Percentiles rank a stretch among this genome's conserved stretches.
Conservation (phyloP, 2,888 invertebrate species). For the Ichneumoninae sp. region DNA sequence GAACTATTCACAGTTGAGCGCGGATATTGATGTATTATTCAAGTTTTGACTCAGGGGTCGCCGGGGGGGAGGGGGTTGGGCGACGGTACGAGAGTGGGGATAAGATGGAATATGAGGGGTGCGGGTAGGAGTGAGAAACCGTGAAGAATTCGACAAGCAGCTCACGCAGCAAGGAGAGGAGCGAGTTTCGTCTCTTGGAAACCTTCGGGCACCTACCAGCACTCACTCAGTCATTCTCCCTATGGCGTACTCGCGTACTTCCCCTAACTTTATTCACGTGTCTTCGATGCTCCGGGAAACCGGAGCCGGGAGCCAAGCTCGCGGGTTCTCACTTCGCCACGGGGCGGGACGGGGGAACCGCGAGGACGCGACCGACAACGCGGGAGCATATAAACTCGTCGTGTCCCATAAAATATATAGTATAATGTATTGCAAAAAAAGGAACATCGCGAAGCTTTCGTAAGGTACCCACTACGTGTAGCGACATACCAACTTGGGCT, state of each 20-base stretch:
- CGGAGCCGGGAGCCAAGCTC: slow-evolving; percentile 44
- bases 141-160: slow-evolving; percentile 69
- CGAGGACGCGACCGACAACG: slow-evolving; percentile 37
- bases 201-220: slow-evolving; percentile 21
- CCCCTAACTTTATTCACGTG: slow-evolving; percentile 75
- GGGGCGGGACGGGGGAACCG: slow-evolving; percentile 10
- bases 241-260: slow-evolving; percentile 58
- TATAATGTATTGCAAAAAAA: slow-evolving; percentile 77
- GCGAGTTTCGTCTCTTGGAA: slow-evolving; percentile 23
- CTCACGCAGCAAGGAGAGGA: slow-evolving; percentile 67
- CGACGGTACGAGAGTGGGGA: background rate
- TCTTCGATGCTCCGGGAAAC: slow-evolving; percentile 70
- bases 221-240: slow-evolving; percentile 65
- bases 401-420: slow-evolving; percentile 76
- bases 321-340: slow-evolving; percentile 22
- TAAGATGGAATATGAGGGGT: slow-evolving; percentile 15
- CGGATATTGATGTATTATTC: slow-evolving; percentile 67
- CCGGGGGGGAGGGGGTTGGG: background rate
- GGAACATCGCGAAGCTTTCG: slow-evolving; percentile 66
- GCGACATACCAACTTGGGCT: slow-evolving; percentile 56
- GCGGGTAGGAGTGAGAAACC: slow-evolving; percentile 14
- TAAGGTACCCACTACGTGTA: slow-evolving; percentile 48
- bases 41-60: slow-evolving; percentile 39
- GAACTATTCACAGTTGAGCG: slow-evolving; percentile 56
- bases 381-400: slow-evolving; percentile 64